Conservation (phyloP, 1,140 invertebrate species). For the Maconellicoccus hirsutus region DNA sequence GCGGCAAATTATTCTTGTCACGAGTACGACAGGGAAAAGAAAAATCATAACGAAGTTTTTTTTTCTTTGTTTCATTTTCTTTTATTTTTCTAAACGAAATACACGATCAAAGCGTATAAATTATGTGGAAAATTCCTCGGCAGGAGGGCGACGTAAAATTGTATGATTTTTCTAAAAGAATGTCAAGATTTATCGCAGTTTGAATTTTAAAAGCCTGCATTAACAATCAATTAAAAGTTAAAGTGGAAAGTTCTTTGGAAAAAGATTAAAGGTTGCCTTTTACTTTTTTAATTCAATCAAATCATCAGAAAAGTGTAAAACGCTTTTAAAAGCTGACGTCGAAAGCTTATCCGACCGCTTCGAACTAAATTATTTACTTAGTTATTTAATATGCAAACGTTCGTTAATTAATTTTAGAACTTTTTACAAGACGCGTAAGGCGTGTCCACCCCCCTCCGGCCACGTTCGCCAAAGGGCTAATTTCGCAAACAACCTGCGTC, state of each 20-base stretch:
- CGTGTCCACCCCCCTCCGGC: too few species aligned
- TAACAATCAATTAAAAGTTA: slow-evolving; percentile 14
- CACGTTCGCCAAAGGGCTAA: too few species aligned
- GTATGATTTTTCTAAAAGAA: neutral
- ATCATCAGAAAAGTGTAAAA: slow-evolving; percentile 13
- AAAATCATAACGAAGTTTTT: neutral
- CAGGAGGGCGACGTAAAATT: neutral
- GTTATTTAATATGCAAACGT: slow-evolving; percentile 18
- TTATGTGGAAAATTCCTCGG: neutral
- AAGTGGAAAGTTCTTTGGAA: slow-evolving; percentile 15
- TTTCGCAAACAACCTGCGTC: too few species aligned
- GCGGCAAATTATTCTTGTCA: neutral
- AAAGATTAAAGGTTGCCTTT: slow-evolving; percentile 11
- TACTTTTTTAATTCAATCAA: slow-evolving; percentile 22
- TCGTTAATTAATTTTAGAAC: slow-evolving; percentile 9
- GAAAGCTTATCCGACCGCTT: slow-evolving; percentile 18
- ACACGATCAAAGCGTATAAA: neutral
- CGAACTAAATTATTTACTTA: slow-evolving; percentile 18
- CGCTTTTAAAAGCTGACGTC: slow-evolving; percentile 19
- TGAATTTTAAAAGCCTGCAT: slow-evolving; percentile 16
- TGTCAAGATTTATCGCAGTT: slow-evolving; percentile 3
- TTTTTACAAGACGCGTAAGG: neutral
- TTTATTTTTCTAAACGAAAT: neutral
- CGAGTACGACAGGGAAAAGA: neutral
- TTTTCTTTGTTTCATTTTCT: too few species aligned